These are phyloP conservation scores for Brenthis ino DNA, from an alignment of 2,888 invertebrate species.

Conservation along the genomic window DNA sequence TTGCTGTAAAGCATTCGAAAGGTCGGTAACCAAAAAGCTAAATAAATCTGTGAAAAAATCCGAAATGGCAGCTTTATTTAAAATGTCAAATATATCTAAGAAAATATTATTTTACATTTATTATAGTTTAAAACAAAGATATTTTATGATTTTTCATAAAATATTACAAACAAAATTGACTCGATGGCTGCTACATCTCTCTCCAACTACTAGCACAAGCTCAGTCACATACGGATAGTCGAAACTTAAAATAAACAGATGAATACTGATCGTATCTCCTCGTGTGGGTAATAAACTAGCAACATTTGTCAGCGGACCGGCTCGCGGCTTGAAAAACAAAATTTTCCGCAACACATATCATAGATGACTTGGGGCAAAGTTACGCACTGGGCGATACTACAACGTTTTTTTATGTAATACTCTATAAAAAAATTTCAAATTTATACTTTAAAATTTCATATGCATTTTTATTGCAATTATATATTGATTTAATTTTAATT, in stretches of 20 bases:
- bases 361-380: constrained; percentile 60
- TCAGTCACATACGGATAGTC: constrained; percentile 1
- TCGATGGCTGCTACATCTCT: background rate
- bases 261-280: constrained; percentile 32
- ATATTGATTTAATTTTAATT: no score
- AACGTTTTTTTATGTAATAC: background rate
- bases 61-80: no score
- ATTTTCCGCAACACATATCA: constrained; percentile 82
- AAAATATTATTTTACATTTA: no score
- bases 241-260: constrained; percentile 23
- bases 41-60: no score
- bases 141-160: background rate
- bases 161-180: background rate
- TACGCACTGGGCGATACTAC: constrained; percentile 54
- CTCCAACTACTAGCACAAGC: background rate
- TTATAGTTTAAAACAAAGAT: no score
- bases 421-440: background rate
- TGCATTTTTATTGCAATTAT: no score
- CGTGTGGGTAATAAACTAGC: constrained; percentile 57
- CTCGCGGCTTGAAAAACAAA: constrained; percentile 73
- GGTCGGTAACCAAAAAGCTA: no score
- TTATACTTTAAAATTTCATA: no score
- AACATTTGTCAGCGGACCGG: constrained; percentile 70
- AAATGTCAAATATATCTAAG: no score
- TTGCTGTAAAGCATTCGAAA: no score